Evolutionary conservation across 2,888 invertebrate species (phyloP), one percentile per base, ranked within the genome.

Genomic region (Dorcus hopei): DNA sequence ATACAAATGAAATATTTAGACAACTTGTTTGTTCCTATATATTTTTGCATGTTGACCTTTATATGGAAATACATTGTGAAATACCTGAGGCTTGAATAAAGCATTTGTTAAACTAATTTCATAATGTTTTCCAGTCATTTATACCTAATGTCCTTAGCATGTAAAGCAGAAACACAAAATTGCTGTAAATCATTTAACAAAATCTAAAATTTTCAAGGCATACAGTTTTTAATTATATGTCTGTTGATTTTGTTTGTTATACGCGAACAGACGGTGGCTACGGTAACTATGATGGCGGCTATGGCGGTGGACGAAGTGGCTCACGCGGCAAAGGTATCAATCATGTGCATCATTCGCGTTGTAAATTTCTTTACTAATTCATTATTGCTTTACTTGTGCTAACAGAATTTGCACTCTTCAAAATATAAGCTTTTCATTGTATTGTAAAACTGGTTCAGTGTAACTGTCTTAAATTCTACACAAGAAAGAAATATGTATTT

Each of bases 211-310:
- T 14, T 14, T 16, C 6, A 14, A 42, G 42, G 16, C 16, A 42
- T 16, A 38, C n/a, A 38, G 16, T 49, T 38, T 14, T 49, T 49
- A 33, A 49, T 26, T 14, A 33, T 49, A 49, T 38, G 42, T 51
- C 48, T 55, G 45, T 50, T 59, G 51, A 61, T 52, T 57, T 57
- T 60, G 61, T 62, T 65, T 66, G 56, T 65, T 81, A 81, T 66
- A 64, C 67, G 66, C 81, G 83, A 82, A 83, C 85, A 88, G 91
- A 90, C 87, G 91, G 90, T 85, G 89, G 90, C 87, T 88, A 88
- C 85, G 90, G 89, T 85, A 89, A 88, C 84, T 90, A 89, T 87
- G 89, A 91, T 82, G 90, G 90, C 85, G 91, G 91, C 85, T 91
- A 91, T 82, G 84, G 82, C 81, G 88, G 90, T 84, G 90, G 90